Conservation (phyloP, 2,797 vertebrate genomes). For the Smutsia temminckii region DNA sequence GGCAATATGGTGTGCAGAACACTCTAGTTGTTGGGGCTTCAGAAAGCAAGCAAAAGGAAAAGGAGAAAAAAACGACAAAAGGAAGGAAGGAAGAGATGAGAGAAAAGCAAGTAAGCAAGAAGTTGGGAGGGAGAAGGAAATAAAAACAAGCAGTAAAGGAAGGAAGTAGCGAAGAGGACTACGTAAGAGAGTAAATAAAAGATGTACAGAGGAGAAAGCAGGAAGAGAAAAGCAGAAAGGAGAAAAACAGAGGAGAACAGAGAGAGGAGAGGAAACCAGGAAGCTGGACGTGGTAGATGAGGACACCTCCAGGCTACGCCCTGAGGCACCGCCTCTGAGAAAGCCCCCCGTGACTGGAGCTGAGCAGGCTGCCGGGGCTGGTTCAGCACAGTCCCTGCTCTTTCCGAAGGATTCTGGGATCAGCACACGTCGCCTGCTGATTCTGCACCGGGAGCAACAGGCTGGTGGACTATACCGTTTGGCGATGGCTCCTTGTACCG, state of each 20-base stretch:
- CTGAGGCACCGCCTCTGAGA: neutral
- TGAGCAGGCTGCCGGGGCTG: neutral
- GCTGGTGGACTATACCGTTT: accelerated
- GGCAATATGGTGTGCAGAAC: neutral
- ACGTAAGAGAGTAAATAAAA: neutral
- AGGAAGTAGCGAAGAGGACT: no score
- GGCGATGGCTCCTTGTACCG: neutral
- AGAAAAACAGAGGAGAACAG: neutral
- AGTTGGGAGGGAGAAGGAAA: neutral
- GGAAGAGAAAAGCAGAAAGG: neutral
- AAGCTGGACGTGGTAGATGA: neutral
- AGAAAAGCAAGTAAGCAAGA: neutral
- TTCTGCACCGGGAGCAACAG: neutral
- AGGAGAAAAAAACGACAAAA: neutral
- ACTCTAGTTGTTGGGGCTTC: neutral
- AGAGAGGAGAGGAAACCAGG: neutral
- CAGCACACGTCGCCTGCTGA: neutral
- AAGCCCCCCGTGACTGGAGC: neutral
- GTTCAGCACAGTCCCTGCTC: neutral
- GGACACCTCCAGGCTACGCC: neutral
- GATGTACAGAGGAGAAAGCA: neutral
- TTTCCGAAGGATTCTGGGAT: neutral
- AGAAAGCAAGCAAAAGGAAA: neutral
- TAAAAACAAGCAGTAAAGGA: neutral
- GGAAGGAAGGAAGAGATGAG: neutral